Base-by-base conservation (phyloP, 2,888 invertebrate species). In the Drosophila buzzatii region DNA sequence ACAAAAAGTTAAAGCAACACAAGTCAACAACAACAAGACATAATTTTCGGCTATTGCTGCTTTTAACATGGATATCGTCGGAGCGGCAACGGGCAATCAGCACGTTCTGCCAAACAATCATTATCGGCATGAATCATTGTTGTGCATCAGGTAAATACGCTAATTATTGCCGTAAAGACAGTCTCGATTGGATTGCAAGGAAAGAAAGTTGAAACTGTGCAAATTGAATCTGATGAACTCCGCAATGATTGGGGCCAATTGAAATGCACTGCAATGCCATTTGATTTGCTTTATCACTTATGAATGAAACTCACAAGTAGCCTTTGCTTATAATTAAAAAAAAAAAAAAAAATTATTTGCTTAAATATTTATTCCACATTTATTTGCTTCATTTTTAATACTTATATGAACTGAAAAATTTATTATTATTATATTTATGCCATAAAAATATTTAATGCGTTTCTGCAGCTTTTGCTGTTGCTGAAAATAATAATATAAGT, bases 51-150 rank as follows among this genome's bases (percentile, higher is more conserved):
- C 27, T 27, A 27, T 27, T 27, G 27, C 27, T 27, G 27, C 68
- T 62, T 59, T 52, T 52, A 91, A 87, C 78, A 92, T 93, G 92
- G 93, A 93, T 92, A 91, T 92, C 76, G 91, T 91, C 75, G 92
- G 92, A 76, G 81, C 88, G 66, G 82, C 87, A 70, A 73, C 88
- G 62, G 88, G 89, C 84, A 92, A 92, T 90, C 91, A 92, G 83
- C 90, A 91, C 82, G 91, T 91, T 79, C 90, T 93, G 85, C 92
- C 93, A 70, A 93, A 93, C 85, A 93, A 93, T 91, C 93, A 93
- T 85, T 93, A 92, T 91, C 93, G 93, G 60, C 92, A 91, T 90
- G 93, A 93, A 82, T 89, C 91, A 71, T 63, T 89, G 67, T 65
- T n/a, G n/a, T 87, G 77, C 89, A 89, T 81, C 92, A 92, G 92